These are phyloP conservation scores for Takifugu bimaculatus DNA, from an alignment of 2,113 vertebrate genomes.

Conservation along the genomic window DNA sequence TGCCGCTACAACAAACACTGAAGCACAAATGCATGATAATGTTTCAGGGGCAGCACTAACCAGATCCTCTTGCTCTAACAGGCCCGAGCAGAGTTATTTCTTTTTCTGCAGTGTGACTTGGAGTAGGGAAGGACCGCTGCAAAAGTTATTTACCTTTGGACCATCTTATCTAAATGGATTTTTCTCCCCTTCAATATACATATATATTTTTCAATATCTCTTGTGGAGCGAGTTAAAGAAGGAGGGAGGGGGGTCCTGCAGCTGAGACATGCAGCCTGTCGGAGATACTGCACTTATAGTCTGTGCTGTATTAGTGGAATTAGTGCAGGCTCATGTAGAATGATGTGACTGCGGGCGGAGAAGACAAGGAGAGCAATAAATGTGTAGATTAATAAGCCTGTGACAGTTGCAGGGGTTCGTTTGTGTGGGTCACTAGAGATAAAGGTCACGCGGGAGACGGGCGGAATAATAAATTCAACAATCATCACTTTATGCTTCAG, in stretches of 20 bases:
- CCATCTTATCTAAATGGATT: slow-evolving; percentile 42
- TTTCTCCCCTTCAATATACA: slow-evolving; percentile 15
- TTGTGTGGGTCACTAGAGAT: slow-evolving; percentile 15
- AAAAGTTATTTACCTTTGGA: slow-evolving; percentile 47
- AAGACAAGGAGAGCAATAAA: slow-evolving; percentile 7
- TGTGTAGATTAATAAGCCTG: slow-evolving; percentile 45
- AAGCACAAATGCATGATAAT: slow-evolving; percentile 32
- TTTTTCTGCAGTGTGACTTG: slow-evolving; percentile 30
- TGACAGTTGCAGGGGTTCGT: slow-evolving; percentile 13
- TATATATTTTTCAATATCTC: slow-evolving; percentile 18
- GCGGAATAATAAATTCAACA: slow-evolving; percentile 43
- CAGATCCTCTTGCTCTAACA: slow-evolving; percentile 7
- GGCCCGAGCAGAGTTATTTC: slow-evolving; percentile 8
- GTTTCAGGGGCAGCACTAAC: slow-evolving; percentile 5
- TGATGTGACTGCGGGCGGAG: slow-evolving; percentile 35
- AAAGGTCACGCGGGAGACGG: too few species aligned
- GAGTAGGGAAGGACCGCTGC: slow-evolving; percentile 38
- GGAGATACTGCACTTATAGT: slow-evolving; percentile 16
- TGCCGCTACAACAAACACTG: slow-evolving; percentile 12
- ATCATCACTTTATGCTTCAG: slow-evolving; percentile 61
- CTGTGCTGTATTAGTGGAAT: slow-evolving; percentile 50
- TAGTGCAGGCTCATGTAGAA: slow-evolving; percentile 40
- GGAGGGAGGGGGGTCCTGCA: slow-evolving; percentile 4
- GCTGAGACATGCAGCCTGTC: slow-evolving; percentile 19
- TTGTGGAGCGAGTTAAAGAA: slow-evolving; percentile 18